Conservation (phyloP, 1,140 invertebrate species). For the Yoshiicerus persimilis region DNA sequence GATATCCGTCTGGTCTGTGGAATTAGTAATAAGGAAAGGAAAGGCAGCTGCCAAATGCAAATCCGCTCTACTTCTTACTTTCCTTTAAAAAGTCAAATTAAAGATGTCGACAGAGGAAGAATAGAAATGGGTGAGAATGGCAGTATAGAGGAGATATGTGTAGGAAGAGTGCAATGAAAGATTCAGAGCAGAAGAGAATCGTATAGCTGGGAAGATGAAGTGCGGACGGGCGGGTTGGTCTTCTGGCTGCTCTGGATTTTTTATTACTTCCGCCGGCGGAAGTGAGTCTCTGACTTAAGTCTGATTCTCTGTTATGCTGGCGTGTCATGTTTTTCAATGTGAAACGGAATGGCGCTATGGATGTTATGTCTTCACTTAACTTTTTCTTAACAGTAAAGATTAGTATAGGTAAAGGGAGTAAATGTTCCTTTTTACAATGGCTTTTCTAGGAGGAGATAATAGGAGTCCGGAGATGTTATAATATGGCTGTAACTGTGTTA, state of each 20-base stretch:
- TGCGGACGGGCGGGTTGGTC: background rate
- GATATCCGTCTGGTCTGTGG: background rate
- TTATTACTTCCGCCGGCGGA: slow-evolving; percentile 18
- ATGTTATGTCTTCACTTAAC: background rate
- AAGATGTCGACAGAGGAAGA: background rate
- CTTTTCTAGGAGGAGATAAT: too few relatives aligned
- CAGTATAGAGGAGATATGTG: background rate
- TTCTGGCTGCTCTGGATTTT: slow-evolving; percentile 14
- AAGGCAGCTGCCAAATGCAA: slow-evolving; percentile 4
- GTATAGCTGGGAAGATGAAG: background rate
- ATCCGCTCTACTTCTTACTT: slow-evolving; percentile 7
- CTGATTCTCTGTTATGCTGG: background rate
- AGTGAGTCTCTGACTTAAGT: background rate
- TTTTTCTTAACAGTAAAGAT: background rate
- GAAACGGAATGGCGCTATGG: background rate
- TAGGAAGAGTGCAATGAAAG: background rate
- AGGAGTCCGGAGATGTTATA: too few relatives aligned
- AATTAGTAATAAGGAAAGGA: background rate
- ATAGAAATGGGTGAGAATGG: background rate
- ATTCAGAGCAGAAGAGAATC: background rate
- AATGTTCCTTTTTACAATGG: background rate
- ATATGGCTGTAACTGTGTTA: background rate
- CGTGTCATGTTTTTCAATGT: background rate
- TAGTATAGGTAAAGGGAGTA: background rate
- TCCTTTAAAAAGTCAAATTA: slow-evolving; percentile 8